phyloP scores from a whole-genome alignment of 2,113 vertebrate genomes.

The Macrotus californicus region DNA sequence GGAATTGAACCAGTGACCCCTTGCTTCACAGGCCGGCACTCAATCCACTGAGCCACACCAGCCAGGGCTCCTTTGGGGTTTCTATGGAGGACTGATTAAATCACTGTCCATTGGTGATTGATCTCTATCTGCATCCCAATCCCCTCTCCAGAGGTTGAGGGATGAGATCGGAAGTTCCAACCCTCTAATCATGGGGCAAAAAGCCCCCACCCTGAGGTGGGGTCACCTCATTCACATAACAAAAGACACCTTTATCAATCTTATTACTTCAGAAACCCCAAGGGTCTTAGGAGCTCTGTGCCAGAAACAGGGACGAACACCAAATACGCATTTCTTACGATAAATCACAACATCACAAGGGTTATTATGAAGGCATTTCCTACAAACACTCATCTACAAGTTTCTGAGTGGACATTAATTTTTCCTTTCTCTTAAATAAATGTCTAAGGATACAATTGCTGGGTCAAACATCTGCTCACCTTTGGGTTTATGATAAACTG shows the following conservation, averaged over 20 bases:
- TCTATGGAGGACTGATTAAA: neutral
- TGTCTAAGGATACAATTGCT: neutral
- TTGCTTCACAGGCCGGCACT: too few relatives aligned
- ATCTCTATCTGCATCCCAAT: neutral
- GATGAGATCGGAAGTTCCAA: neutral
- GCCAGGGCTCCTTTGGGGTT: neutral
- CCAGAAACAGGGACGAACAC: neutral
- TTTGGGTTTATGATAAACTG: neutral
- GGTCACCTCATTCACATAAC: neutral
- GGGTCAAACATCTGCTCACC: neutral
- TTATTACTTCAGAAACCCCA: neutral
- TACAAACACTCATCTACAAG: neutral
- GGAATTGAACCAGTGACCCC: too few relatives aligned
- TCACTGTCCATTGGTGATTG: neutral
- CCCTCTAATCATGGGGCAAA: neutral
- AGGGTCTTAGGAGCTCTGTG: neutral
- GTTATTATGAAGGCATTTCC: neutral
- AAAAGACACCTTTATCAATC: neutral
- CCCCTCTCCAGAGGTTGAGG: neutral
- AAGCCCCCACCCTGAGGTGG: neutral
- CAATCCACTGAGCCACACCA: too few relatives aligned
- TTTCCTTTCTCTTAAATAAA: neutral
- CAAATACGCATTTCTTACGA: too few relatives aligned
- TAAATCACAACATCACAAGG: neutral
- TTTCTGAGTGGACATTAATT: neutral